These are phyloP conservation scores for Salticus scenicus DNA, from an alignment of 2,888 invertebrate genomes.

Conservation along the genomic window DNA sequence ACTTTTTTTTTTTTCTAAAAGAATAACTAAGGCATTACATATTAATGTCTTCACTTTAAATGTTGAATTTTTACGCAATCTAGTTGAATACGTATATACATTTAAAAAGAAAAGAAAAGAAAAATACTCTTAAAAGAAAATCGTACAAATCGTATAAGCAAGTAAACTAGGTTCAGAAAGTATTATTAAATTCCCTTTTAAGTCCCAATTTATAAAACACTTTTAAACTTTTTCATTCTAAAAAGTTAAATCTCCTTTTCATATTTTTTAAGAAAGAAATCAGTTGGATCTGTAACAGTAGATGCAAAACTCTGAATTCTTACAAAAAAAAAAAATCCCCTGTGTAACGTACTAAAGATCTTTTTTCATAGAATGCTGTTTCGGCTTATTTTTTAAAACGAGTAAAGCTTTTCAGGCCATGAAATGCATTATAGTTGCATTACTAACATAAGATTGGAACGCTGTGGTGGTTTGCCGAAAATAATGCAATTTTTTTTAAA, in stretches of 20 bases:
- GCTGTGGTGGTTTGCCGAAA: neutral
- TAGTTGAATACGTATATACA: too few relatives aligned
- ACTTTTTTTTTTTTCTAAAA: too few relatives aligned
- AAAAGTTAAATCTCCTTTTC: neutral
- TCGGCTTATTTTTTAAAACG: neutral
- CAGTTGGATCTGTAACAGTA: neutral
- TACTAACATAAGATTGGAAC: neutral
- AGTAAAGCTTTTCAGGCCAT: neutral
- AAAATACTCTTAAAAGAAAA: too few relatives aligned
- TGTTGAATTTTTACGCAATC: too few relatives aligned
- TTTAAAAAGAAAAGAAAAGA: too few relatives aligned
- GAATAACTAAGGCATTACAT: too few relatives aligned
- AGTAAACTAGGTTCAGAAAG: too few relatives aligned
- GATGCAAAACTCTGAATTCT: neutral
- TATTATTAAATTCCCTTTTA: too few relatives aligned
- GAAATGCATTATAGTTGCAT: neutral
- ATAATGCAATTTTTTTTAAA: neutral
- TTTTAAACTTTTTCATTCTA: too few relatives aligned
- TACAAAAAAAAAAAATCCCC: neutral
- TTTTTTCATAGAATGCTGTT: neutral
- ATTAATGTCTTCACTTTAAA: too few relatives aligned
- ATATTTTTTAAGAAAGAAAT: neutral
- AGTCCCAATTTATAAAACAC: too few relatives aligned
- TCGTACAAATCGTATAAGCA: too few relatives aligned
- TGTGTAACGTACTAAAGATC: neutral